Percentiles rank a stretch among this genome's conserved stretches.
Evolutionary conservation across 1,140 invertebrate species (phyloP).

Genomic region (Drosophila auraria): DNA sequence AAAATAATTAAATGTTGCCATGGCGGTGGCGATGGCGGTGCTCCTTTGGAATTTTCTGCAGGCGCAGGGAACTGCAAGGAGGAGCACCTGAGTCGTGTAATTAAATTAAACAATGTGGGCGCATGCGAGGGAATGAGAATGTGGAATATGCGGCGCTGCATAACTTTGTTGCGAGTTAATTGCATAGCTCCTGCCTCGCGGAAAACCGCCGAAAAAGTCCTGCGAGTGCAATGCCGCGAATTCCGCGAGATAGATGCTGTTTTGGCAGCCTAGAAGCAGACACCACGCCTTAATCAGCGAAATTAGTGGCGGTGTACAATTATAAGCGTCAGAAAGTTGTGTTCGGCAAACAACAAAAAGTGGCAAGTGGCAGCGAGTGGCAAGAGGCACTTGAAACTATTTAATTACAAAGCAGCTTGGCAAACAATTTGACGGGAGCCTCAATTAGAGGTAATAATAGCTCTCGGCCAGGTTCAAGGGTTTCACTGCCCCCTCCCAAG

Average conservation of each 20-base stretch:
- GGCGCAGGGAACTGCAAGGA: constrained; percentile 9
- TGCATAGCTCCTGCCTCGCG: constrained; percentile 34
- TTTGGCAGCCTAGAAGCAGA: constrained; percentile 9
- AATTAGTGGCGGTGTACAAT: constrained; percentile 53
- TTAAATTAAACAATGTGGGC: constrained; percentile 76
- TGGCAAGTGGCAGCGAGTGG: constrained; percentile 69
- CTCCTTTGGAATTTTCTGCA: constrained; percentile 45
- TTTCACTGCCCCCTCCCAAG: not conserved
- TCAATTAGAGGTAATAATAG: constrained; percentile 70
- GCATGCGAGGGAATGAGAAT: constrained; percentile 28
- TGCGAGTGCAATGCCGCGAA: constrained; percentile 7
- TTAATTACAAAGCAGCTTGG: constrained; percentile 75
- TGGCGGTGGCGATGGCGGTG: constrained; percentile 23
- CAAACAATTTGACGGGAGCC: constrained; percentile 75
- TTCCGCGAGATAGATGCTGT: constrained; percentile 24
- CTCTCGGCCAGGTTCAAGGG: constrained; percentile 16
- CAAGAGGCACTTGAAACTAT: constrained; percentile 73
- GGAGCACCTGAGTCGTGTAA: constrained; percentile 64
- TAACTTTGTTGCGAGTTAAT: constrained; percentile 70
- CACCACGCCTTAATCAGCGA: constrained; percentile 31
- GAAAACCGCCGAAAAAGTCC: constrained; percentile 41
- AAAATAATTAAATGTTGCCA: constrained; percentile 55
- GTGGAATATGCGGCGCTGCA: constrained; percentile 47
- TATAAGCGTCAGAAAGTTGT: constrained; percentile 75
- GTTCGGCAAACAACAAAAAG: constrained; percentile 67